These are phyloP conservation scores for Lepidonotus clava DNA, from an alignment of 2,888 invertebrate species.

Conservation along the genomic window DNA sequence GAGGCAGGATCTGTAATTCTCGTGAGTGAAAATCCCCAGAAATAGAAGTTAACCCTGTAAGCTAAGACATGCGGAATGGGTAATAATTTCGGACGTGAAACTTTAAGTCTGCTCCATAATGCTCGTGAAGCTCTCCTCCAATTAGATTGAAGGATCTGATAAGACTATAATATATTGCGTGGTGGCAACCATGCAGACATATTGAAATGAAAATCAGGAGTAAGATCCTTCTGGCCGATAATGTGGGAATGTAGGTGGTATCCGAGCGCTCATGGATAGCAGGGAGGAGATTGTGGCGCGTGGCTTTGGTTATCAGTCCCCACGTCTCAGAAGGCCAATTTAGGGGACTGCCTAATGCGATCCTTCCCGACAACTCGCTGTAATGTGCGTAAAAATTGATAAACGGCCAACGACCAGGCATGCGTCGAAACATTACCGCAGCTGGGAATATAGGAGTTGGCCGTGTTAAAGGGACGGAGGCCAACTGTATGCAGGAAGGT, in stretches of 20 bases:
- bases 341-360: not conserved
- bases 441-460: not conserved
- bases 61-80: too few relatives aligned
- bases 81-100: too few relatives aligned
- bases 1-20: too few relatives aligned
- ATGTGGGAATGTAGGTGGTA: too few relatives aligned
- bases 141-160: too few relatives aligned
- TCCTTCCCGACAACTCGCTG: not conserved
- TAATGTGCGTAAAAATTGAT: conserved; percentile 10
- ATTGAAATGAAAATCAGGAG: not conserved
- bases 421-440: not conserved
- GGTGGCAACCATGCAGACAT: not conserved
- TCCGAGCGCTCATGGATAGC: too few relatives aligned
- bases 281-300: not conserved
- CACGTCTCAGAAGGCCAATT: conserved; percentile 1
- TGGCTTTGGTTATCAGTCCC: not conserved
- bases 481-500: not conserved
- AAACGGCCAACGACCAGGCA: not conserved
- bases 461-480: not conserved
- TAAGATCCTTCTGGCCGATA: too few relatives aligned
- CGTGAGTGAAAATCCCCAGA: too few relatives aligned
- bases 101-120: too few relatives aligned
- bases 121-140: too few relatives aligned
- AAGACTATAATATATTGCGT: too few relatives aligned
- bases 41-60: too few relatives aligned